Evolutionary conservation across 2,888 invertebrate species (phyloP).

Genomic region (Drosophila maculinotata): DNA sequence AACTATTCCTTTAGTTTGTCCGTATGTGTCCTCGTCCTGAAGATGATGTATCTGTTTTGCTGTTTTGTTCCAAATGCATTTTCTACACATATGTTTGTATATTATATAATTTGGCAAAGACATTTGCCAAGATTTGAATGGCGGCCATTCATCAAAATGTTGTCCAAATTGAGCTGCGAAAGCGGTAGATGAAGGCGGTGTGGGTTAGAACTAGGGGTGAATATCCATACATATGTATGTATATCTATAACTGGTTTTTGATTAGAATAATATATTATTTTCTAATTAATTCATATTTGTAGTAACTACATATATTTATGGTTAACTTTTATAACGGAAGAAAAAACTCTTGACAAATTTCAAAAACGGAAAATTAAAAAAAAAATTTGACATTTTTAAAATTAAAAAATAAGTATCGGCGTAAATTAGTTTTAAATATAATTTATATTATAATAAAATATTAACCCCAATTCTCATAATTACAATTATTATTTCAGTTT

Average conservation of each 20-base stretch:
- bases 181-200: not conserved
- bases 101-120: conserved; percentile 55
- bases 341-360: no score
- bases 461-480: not conserved
- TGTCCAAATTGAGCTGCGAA: conserved; percentile 47
- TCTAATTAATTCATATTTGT: not conserved
- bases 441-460: no score
- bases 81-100: conserved; percentile 46
- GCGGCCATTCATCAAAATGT: conserved; percentile 67
- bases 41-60: conserved; percentile 67
- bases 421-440: no score
- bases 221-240: conserved; percentile 1
- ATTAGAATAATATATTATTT: conserved; percentile 17
- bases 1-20: conserved; percentile 43
- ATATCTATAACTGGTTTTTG: conserved; percentile 10
- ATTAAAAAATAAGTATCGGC: no score
- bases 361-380: no score
- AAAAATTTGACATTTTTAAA: no score
- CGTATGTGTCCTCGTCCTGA: conserved; percentile 10
- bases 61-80: conserved; percentile 50
- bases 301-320: not conserved
- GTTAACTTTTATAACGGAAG: not conserved
- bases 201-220: not conserved
- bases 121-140: conserved; percentile 48
- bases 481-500: not conserved